phyloP scores from a whole-genome alignment of 1,140 invertebrate genomes.

The Capitella teleta region DNA sequence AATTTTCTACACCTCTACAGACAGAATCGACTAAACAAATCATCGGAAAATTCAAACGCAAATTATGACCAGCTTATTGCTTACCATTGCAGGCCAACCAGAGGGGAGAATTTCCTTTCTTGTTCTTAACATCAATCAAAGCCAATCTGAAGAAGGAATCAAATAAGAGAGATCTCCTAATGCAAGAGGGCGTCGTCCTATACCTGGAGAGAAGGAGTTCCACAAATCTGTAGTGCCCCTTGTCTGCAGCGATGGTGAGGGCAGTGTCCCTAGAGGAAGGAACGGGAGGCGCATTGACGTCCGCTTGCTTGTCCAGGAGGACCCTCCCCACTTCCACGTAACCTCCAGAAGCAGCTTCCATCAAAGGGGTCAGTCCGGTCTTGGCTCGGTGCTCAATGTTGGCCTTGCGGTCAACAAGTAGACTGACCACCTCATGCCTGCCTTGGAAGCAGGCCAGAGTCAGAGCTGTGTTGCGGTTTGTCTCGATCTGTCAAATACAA shows the following conservation, averaged over 20 bases:
- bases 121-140: constrained; percentile 94
- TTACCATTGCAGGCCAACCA: constrained; percentile 93
- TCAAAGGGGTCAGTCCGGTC: constrained; percentile 93
- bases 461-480: constrained; percentile 95
- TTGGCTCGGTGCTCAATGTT: constrained; percentile 99
- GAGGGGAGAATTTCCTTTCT: constrained; percentile 96
- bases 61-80: constrained; percentile 9
- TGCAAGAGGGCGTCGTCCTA: background rate
- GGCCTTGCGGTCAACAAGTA: constrained; percentile 89
- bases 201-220: constrained; percentile 54
- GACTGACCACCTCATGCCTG: constrained; percentile 90
- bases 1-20: background rate
- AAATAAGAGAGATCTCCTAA: background rate
- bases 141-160: constrained; percentile 53
- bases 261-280: constrained; percentile 95
- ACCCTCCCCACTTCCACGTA: constrained; percentile 97
- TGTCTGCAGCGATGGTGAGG: constrained; percentile 96
- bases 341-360: constrained; percentile 98
- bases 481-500: constrained; percentile 84
- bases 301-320: constrained; percentile 88
- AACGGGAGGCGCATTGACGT: constrained; percentile 96
- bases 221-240: constrained; percentile 94
- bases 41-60: background rate
- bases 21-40: background rate
- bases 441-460: constrained; percentile 99